Conservation (phyloP, 2,888 invertebrate species). For the Aphelenchoides bicaudatus region DNA sequence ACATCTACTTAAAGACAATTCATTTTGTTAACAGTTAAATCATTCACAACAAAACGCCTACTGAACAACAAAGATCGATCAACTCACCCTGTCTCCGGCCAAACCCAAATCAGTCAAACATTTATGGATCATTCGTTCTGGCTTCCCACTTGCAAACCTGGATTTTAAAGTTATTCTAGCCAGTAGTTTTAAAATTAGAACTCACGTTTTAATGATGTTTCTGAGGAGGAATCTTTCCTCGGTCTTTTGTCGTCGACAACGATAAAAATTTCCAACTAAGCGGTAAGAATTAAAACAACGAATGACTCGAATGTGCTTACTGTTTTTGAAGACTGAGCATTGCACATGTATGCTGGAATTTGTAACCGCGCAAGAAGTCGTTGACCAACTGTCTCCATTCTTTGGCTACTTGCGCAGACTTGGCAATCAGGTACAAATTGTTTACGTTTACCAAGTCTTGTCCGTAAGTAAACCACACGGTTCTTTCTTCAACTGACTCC, state of each 20-base stretch:
- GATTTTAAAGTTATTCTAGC: too few species aligned
- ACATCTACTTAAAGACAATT: slow-evolving; percentile 9
- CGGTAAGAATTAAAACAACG: not conserved
- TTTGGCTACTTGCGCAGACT: slow-evolving; percentile 88
- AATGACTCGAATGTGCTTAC: slow-evolving; percentile 67
- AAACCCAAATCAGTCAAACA: slow-evolving; percentile 87
- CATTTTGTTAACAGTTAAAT: not conserved
- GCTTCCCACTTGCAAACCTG: slow-evolving; percentile 99
- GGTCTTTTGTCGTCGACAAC: slow-evolving; percentile 85
- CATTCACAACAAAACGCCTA: slow-evolving; percentile 19
- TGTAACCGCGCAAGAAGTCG: slow-evolving; percentile 87
- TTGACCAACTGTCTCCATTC: slow-evolving; percentile 86
- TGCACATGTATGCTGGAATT: slow-evolving; percentile 81
- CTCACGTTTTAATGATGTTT: slow-evolving; percentile 80
- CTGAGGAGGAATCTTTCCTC: slow-evolving; percentile 87
- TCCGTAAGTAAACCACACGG: slow-evolving; percentile 92
- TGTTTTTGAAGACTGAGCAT: slow-evolving; percentile 94
- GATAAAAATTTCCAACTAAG: slow-evolving; percentile 96
- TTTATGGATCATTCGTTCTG: slow-evolving; percentile 95
- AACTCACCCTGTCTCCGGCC: slow-evolving; percentile 72
- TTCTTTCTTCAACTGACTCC: slow-evolving; percentile 78
- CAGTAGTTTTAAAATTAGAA: too few species aligned
- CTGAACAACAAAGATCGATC: slow-evolving; percentile 16
- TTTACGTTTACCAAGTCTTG: slow-evolving; percentile 97
- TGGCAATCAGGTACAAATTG: slow-evolving; percentile 92